Conservation (phyloP, 2,113 vertebrate genomes). For the Poecilia latipinna region DNA sequence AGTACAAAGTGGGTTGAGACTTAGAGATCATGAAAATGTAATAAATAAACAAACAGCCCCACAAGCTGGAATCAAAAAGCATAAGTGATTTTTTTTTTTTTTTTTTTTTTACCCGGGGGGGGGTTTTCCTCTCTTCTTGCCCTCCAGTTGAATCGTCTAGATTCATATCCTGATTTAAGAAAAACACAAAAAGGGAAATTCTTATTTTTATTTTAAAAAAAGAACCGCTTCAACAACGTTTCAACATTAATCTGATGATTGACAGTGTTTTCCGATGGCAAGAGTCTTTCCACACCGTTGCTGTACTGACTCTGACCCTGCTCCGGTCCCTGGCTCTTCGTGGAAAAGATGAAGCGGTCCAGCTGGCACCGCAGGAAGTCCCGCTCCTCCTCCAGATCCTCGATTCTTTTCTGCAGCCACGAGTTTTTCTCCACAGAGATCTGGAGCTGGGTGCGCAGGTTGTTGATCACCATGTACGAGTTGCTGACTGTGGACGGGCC, state of each 20-base stretch:
- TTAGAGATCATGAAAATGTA: neutral
- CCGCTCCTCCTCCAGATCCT: constrained; percentile 90
- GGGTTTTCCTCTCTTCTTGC: constrained; percentile 76
- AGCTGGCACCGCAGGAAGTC: constrained; percentile 90
- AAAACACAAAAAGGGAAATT: constrained; percentile 12
- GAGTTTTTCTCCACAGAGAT: constrained; percentile 91
- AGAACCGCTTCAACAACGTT: neutral
- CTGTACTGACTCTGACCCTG: constrained; percentile 77
- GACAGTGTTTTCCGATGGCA: neutral
- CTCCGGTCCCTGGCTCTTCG: constrained; percentile 76
- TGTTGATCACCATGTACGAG: constrained; percentile 83
- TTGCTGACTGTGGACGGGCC: constrained; percentile 74
- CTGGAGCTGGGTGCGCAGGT: constrained; percentile 88
- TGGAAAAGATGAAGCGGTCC: constrained; percentile 89
- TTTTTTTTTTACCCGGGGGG: constrained; percentile 58
- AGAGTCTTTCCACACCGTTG: constrained; percentile 51
- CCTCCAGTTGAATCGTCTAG: constrained; percentile 80
- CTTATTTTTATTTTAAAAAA: neutral
- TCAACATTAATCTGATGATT: neutral
- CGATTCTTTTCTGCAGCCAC: constrained; percentile 90
- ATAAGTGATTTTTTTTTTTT: constrained; percentile 2
- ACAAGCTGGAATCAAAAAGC: neutral
- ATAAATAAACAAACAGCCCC: neutral
- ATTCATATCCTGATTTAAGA: constrained; percentile 73
- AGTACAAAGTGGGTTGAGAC: neutral